These are phyloP conservation scores for Trematomus loennbergii DNA, from an alignment of 2,113 vertebrate genomes.

Conservation along the genomic window DNA sequence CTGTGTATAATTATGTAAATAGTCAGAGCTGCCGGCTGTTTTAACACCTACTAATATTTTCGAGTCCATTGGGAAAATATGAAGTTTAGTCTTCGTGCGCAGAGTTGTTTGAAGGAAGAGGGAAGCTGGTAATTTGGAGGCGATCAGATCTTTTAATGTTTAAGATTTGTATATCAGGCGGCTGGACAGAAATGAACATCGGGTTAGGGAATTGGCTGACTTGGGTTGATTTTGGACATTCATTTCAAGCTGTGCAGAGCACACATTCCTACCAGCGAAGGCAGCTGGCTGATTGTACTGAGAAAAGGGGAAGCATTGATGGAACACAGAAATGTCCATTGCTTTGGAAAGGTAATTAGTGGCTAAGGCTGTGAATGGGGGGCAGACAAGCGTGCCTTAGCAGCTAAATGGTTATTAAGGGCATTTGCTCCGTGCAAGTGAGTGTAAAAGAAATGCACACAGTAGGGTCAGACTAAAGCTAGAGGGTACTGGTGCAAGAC, in stretches of 20 bases:
- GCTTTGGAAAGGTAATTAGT: slow-evolving; percentile 82
- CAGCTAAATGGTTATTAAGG: slow-evolving; percentile 84
- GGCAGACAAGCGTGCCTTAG: slow-evolving; percentile 78
- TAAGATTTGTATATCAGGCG: not conserved
- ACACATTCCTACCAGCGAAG: slow-evolving; percentile 57
- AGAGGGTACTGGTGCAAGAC: slow-evolving; percentile 48
- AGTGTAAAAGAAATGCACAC: slow-evolving; percentile 68
- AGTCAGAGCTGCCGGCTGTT: not conserved
- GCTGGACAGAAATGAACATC: not conserved
- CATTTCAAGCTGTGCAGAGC: slow-evolving; percentile 47
- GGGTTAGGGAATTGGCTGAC: slow-evolving; percentile 5
- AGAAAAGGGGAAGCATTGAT: slow-evolving; percentile 75
- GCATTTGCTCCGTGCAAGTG: slow-evolving; percentile 75
- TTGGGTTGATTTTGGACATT: slow-evolving; percentile 48
- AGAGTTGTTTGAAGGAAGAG: slow-evolving; percentile 8
- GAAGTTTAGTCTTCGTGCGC: not conserved
- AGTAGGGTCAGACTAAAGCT: slow-evolving; percentile 55
- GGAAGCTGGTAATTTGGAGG: not conserved
- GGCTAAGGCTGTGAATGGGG: slow-evolving; percentile 73
- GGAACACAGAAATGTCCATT: slow-evolving; percentile 75
- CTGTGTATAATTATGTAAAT: not conserved
- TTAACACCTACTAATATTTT: slow-evolving; percentile 2
- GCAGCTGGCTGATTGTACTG: slow-evolving; percentile 70
- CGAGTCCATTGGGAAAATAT: not conserved
- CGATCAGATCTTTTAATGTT: slow-evolving; percentile 22